Base-by-base conservation (phyloP, 1,140 invertebrate species). In the Wasmannia auropunctata region DNA sequence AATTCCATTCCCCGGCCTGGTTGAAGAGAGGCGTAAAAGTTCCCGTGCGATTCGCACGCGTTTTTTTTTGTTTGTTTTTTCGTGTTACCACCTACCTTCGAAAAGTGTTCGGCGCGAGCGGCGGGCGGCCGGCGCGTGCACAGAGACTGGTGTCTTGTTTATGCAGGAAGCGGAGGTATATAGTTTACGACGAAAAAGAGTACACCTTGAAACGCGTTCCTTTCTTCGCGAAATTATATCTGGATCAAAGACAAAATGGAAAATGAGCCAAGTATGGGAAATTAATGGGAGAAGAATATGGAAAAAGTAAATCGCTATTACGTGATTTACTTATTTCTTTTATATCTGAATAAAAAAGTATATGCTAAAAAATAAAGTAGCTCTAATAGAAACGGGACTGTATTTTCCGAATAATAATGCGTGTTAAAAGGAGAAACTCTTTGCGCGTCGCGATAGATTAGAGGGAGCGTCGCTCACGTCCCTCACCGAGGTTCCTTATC, bases 381-480 rank as follows among this genome's bases (percentile, higher is more conserved):
- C 3, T 40, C 3, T 34, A 2, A 19, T 37, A 22, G 11, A 7
- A 77, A 34, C 1, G 19, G n/a, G 10, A 22, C 31, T 22, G 22
- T n/a, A 43, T 46, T 28, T 63, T 1, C 19, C 6, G 54, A 62
- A 62, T 14, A 31, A 43, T 25, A n/a, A 8, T 8, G 25, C 56
- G n/a, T 14, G 31, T 16, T 40, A 54, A 14, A 22, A 65, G 62
- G 14, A 80, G 28, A 54, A n/a, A 31, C 7, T 65, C 7, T 19
- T 14, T 43, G 25, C 43, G 43, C 16, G 62, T 79, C 76, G 62
- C 46, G 22, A 69, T 54, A 51, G 60, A 85, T 85, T 79, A 85
- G 37, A 79, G 75, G 37, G 83, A 56, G 25, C 25, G 40, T 56
- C 60, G 69, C 43, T 83, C 54, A 25, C 63, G 2, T 5, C 34